Evolutionary conservation across 1,140 invertebrate species (phyloP).

Genomic region (Euwallacea similis): DNA sequence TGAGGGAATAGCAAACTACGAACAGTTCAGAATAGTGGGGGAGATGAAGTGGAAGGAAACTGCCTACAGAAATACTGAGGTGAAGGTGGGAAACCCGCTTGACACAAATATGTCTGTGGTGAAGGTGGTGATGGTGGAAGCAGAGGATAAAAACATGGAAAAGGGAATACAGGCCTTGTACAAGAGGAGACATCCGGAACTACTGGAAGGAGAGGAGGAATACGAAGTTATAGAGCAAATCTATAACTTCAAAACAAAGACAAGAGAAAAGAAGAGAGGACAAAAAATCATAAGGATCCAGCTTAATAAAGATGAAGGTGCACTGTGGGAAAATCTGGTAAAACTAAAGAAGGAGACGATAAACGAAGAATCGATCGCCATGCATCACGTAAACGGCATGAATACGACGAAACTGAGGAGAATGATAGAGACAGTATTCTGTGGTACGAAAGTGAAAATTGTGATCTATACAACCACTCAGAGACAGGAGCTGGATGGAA

Average conservation of each 20-base stretch:
- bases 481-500: no score
- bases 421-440: slow-evolving; percentile 15
- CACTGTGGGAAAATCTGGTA: background rate
- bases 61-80: background rate
- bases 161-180: slow-evolving; percentile 1
- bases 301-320: background rate
- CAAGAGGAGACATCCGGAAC: slow-evolving; percentile 11
- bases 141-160: slow-evolving; percentile 4
- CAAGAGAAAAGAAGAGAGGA: background rate
- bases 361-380: background rate
- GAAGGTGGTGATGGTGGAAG: slow-evolving; percentile 16
- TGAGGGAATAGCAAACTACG: background rate
- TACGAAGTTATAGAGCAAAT: slow-evolving; percentile 5
- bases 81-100: slow-evolving; percentile 6
- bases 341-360: background rate
- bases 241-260: background rate
- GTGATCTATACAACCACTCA: slow-evolving; percentile 7
- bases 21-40: slow-evolving; percentile 11
- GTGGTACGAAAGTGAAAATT: slow-evolving; percentile 9
- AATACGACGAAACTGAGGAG: slow-evolving; percentile 6
- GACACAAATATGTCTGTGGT: slow-evolving; percentile 1
- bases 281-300: slow-evolving; percentile 1
- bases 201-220: background rate
- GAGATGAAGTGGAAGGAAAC: slow-evolving; percentile 1
- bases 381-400: background rate